Conservation (phyloP, 2,888 invertebrate genomes). For the Lomographa bimaculata region DNA sequence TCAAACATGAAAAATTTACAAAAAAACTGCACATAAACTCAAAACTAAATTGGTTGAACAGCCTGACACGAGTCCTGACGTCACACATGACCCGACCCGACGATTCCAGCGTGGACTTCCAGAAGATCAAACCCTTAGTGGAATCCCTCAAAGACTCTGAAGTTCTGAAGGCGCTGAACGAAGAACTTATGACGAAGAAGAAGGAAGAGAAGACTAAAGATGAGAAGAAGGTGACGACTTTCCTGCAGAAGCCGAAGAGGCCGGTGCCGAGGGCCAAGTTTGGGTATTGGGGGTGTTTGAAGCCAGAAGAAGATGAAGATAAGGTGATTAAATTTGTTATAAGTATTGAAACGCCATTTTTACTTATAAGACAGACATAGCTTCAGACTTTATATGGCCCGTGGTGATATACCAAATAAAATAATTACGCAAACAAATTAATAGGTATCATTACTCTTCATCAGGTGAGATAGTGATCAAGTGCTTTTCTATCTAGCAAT, state of each 20-base stretch:
- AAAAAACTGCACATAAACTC: no score
- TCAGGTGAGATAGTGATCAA: no score
- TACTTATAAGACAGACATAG: no score
- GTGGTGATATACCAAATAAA: no score
- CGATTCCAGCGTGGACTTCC: slow-evolving; percentile 86
- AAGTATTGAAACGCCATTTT: no score
- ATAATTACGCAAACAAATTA: no score
- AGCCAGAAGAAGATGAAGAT: slow-evolving; percentile 38
- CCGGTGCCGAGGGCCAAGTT: slow-evolving; percentile 81
- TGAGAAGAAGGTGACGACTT: slow-evolving; percentile 88
- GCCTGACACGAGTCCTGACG: slow-evolving; percentile 61
- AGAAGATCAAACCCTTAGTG: slow-evolving; percentile 86
- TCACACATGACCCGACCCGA: slow-evolving; percentile 69
- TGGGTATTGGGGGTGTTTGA: slow-evolving; percentile 51
- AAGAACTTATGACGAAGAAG: slow-evolving; percentile 75
- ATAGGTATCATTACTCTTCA: no score
- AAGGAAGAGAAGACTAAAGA: slow-evolving; percentile 81
- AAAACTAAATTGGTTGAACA: slow-evolving; percentile 49
- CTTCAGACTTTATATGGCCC: no score
- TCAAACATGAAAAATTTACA: no score
- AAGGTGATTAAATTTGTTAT: no score
- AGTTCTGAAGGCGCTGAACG: slow-evolving; percentile 86
- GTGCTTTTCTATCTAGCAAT: no score
- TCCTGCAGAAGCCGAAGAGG: slow-evolving; percentile 88
- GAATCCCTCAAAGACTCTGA: slow-evolving; percentile 86